phyloP scores from a whole-genome alignment of 2,888 invertebrate genomes.

The Stomorhina lunata region DNA sequence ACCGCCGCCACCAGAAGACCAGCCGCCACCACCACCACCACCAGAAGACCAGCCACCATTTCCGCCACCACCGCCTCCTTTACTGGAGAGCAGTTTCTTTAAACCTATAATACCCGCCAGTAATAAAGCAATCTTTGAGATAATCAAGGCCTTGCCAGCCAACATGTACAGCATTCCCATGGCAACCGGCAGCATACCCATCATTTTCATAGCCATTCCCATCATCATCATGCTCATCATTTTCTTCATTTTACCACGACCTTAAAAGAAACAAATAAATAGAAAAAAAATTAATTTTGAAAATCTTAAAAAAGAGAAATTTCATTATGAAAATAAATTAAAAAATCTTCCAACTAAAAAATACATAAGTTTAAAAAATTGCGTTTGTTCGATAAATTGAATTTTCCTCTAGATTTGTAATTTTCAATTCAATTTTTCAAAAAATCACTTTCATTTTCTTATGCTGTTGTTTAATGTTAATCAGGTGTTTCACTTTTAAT shows the following conservation, averaged over 20 bases:
- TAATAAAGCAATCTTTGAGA: constrained; percentile 88
- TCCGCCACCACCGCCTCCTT: constrained; percentile 82
- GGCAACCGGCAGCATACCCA: constrained; percentile 88
- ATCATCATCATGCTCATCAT: constrained; percentile 96
- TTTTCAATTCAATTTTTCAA: not conserved
- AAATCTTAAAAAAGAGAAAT: constrained; percentile 68
- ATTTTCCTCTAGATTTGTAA: not conserved
- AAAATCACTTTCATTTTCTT: not conserved
- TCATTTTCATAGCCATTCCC: constrained; percentile 92
- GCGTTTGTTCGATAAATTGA: not conserved
- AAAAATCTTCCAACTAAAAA: not conserved
- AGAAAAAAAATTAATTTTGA: no score
- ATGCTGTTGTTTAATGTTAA: not conserved
- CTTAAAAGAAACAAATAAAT: constrained; percentile 78
- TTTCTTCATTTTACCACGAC: constrained; percentile 92
- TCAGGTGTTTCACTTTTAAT: not conserved
- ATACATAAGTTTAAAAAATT: not conserved
- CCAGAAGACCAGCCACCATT: constrained; percentile 81
- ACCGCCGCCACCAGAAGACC: constrained; percentile 80
- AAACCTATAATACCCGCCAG: constrained; percentile 90
- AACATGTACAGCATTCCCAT: constrained; percentile 90
- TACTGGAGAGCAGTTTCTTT: constrained; percentile 85
- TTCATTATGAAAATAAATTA: constrained; percentile 62
- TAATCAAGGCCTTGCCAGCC: constrained; percentile 92
- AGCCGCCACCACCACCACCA: constrained; percentile 79